Base-by-base conservation (phyloP, 2,113 vertebrate genomes). In the Notothenia rossii region DNA sequence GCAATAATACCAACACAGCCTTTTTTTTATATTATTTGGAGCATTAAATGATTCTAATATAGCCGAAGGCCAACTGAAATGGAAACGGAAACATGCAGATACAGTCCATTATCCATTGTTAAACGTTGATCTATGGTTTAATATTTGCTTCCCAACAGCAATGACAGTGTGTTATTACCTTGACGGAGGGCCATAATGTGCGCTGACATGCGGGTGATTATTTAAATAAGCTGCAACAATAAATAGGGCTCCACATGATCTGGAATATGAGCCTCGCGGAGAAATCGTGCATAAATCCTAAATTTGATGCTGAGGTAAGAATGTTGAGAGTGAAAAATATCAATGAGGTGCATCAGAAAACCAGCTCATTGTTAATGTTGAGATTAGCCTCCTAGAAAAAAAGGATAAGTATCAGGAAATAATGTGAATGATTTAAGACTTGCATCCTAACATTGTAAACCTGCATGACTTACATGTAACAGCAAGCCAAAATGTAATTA, bases 41-140 rank as follows among this genome's bases (percentile, higher is more conserved):
- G 90, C 90, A 88, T 93, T 93, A 88, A 93, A 93, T 93, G 90
- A 93, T 93, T 92, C 88, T 84, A 89, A 92, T 89, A 93, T 91
- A 88, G 91, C 93, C 87, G 73, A 91, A 86, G 91, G 93, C 87
- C 86, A 92, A 81, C 78, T 87, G 90, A 90, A 94, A 94, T 93
- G 93, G 87, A 92, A 93, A 75, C 79, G 54, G 85, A 73, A 89
- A 91, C 91, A 94, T 91, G 93, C 90, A 91, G 87, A 94, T 93
- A 84, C 86, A 89, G 90, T 92, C 88, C 84, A 93, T 92, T 94
- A 92, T 93, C 90, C 92, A 93, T 92, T 91, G 91, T 94, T 94
- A 93, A 94, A 94, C 82, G 79, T 86, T 95, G 94, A 95, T 95
- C 90, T 92, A 95, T 95, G 91, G 91, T 93, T 94, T 95, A 94